These are phyloP conservation scores for Lepidocyrtoides sp. DNA, from an alignment of 2,888 invertebrate species.

Conservation along the genomic window DNA sequence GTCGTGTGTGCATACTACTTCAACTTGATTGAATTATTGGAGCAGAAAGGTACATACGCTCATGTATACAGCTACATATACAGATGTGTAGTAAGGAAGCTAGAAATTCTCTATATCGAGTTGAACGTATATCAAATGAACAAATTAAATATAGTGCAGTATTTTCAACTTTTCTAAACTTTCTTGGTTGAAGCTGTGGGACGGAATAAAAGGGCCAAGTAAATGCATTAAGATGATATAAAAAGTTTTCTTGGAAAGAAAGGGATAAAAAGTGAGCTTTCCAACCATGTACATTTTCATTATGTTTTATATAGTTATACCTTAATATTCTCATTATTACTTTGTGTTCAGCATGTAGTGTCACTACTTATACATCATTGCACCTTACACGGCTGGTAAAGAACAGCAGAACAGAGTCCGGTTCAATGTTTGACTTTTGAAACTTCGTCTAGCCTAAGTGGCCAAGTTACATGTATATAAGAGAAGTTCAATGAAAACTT, in stretches of 20 bases:
- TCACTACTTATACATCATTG: neutral
- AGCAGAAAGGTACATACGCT: neutral
- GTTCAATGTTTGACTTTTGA: neutral
- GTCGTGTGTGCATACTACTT: neutral
- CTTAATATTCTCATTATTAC: neutral
- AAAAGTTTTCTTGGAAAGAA: neutral
- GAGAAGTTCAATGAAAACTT: neutral
- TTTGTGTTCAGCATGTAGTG: neutral
- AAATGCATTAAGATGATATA: constrained; percentile 10
- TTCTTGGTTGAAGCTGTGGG: neutral
- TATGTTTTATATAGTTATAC: neutral
- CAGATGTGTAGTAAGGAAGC: neutral
- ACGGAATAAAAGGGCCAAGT: neutral
- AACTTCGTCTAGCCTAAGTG: neutral
- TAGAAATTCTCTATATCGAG: too few relatives aligned
- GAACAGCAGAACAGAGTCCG: neutral
- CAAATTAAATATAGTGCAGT: neutral
- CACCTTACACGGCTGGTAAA: neutral
- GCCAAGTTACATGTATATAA: neutral
- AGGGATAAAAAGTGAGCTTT: neutral
- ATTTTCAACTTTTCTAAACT: neutral
- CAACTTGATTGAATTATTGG: constrained; percentile 9
- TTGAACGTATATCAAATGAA: neutral
- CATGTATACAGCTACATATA: neutral
- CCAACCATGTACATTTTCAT: neutral